Evolutionary conservation across 2,797 vertebrate species (phyloP).

Genomic region (Poeciliopsis turneri): DNA sequence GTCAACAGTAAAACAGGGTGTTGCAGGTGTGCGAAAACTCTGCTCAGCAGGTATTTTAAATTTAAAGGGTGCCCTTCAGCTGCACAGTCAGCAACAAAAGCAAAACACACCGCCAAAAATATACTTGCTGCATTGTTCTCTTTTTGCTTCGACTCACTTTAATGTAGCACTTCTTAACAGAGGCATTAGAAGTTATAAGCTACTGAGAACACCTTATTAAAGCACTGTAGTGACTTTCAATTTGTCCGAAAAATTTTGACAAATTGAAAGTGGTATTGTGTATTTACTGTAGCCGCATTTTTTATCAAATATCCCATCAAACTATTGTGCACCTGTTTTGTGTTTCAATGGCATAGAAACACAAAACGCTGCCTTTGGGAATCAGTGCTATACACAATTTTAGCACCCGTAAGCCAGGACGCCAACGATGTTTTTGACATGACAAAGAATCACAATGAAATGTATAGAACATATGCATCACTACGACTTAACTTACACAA

Average conservation of each 20-base stretch:
- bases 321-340: background rate
- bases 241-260: no score
- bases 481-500: background rate
- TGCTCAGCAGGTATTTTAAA: slow-evolving; percentile 1
- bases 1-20: slow-evolving; percentile 24
- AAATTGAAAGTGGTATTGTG: no score
- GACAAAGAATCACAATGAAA: background rate
- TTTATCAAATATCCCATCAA: background rate
- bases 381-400: background rate
- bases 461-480: background rate
- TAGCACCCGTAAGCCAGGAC: background rate
- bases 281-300: background rate
- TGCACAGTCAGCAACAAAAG: slow-evolving; percentile 1
- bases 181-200: background rate
- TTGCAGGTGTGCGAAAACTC: slow-evolving; percentile 1
- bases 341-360: background rate
- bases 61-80: background rate
- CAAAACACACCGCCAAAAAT: background rate
- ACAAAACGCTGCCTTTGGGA: background rate
- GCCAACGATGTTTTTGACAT: background rate
- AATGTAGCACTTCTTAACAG: background rate
- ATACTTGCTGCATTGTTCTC: background rate
- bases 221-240: no score
- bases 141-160: background rate
- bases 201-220: no score